These are phyloP conservation scores for Aleiodes testaceus DNA, from an alignment of 2,888 invertebrate species.

Conservation along the genomic window DNA sequence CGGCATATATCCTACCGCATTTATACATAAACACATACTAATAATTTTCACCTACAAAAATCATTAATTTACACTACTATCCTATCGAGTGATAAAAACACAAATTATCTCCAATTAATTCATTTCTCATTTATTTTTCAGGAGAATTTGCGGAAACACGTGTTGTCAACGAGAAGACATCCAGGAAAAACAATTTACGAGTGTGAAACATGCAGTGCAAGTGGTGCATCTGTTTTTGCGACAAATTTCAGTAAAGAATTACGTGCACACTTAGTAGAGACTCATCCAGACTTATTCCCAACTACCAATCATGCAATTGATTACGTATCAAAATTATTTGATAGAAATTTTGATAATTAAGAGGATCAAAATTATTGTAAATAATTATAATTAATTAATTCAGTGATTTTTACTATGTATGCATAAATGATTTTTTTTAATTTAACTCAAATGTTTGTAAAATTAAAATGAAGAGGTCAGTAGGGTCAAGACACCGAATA, in stretches of 20 bases:
- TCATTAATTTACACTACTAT: not conserved
- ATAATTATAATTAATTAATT: no score
- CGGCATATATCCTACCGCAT: constrained; percentile 12
- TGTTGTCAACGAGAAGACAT: constrained; percentile 85
- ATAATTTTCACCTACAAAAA: constrained; percentile 4
- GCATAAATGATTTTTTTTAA: no score
- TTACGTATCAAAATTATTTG: constrained; percentile 70
- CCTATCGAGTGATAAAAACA: not conserved
- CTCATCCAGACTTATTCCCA: constrained; percentile 76
- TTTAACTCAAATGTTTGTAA: not conserved
- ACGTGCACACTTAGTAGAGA: constrained; percentile 78
- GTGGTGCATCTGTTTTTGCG: constrained; percentile 74
- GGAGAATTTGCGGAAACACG: constrained; percentile 93
- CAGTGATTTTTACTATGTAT: no score
- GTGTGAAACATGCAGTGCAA: constrained; percentile 78
- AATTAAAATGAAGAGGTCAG: constrained; percentile 24
- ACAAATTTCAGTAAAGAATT: constrained; percentile 82
- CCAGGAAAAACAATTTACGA: constrained; percentile 85
- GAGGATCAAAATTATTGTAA: not conserved
- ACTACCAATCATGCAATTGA: constrained; percentile 74
- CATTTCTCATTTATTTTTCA: constrained; percentile 62
- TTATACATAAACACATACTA: constrained; percentile 41
- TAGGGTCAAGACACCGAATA: constrained; percentile 37
- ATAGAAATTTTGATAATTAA: not conserved
- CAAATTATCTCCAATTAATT: constrained; percentile 1